Conservation (phyloP, 1,140 invertebrate genomes). For the Cyphomyrmex costatus region DNA sequence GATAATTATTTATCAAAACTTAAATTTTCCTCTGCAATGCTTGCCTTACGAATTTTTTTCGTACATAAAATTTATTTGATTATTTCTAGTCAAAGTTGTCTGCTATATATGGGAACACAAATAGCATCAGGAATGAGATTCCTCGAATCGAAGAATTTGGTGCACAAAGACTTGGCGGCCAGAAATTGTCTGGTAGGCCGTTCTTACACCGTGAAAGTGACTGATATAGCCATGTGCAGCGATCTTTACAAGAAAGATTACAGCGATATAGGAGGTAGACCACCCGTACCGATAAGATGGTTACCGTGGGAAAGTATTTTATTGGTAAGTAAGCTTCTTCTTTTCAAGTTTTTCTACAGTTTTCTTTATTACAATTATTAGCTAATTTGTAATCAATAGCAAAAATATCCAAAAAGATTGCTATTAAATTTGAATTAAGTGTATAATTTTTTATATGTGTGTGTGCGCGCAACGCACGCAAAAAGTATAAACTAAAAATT, state of each 20-base stretch:
- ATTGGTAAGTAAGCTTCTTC: conserved; percentile 87
- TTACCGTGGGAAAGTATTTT: conserved; percentile 95
- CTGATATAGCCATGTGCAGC: conserved; percentile 96
- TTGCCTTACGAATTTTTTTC: not conserved
- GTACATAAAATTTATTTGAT: not conserved
- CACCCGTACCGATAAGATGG: conserved; percentile 92
- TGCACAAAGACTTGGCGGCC: conserved; percentile 93
- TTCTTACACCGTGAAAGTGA: conserved; percentile 93
- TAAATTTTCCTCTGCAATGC: not conserved
- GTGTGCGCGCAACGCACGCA: not conserved
- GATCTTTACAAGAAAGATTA: conserved; percentile 94
- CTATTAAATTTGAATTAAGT: not conserved
- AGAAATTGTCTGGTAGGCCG: conserved; percentile 95
- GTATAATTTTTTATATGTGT: not conserved
- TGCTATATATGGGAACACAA: conserved; percentile 94
- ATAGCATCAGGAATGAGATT: conserved; percentile 96
- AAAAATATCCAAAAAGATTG: not conserved
- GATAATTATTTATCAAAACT: not conserved
- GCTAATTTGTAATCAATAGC: not conserved
- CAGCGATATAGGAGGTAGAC: conserved; percentile 91
- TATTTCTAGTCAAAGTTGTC: conserved; percentile 91
- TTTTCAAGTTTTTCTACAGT: not conserved
- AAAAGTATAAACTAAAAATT: not conserved
- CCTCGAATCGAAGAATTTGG: conserved; percentile 92
- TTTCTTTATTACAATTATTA: not conserved